Conservation (phyloP, 2,113 vertebrate genomes). For the Hypanus sabinus region DNA sequence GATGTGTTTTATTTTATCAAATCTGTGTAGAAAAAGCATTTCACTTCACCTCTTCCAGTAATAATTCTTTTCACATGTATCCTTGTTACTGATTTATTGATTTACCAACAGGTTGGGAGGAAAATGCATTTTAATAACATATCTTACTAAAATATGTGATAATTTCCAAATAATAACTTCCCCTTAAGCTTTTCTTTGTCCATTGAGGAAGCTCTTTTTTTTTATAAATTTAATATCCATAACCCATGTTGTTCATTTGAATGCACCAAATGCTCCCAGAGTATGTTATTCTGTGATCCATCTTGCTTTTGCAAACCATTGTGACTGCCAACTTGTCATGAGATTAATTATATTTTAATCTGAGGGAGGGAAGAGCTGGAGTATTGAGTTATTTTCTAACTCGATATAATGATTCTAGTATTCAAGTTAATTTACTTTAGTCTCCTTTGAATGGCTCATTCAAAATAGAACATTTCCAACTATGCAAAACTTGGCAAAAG, state of each 20-base stretch:
- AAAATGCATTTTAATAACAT: neutral
- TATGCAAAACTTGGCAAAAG: neutral
- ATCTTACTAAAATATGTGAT: neutral
- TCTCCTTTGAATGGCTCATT: neutral
- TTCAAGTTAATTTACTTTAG: neutral
- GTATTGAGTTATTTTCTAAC: neutral
- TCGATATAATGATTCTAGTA: neutral
- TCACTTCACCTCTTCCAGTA: neutral
- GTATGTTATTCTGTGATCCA: neutral
- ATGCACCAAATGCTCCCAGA: neutral
- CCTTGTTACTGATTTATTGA: neutral
- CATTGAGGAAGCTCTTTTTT: neutral
- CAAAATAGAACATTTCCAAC: neutral
- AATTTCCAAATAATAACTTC: neutral
- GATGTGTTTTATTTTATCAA: neutral
- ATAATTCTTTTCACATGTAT: neutral
- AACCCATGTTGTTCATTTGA: no score
- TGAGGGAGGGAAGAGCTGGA: neutral
- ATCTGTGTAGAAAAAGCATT: neutral
- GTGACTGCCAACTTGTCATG: neutral
- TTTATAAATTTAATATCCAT: neutral
- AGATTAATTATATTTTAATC: neutral
- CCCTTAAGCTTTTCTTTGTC: neutral
- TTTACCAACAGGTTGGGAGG: neutral
- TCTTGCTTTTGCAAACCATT: neutral